Evolutionary conservation across 2,888 invertebrate genomes (phyloP), one percentile per base, ranked within the genome.

Genomic region (Tholera decimalis): DNA sequence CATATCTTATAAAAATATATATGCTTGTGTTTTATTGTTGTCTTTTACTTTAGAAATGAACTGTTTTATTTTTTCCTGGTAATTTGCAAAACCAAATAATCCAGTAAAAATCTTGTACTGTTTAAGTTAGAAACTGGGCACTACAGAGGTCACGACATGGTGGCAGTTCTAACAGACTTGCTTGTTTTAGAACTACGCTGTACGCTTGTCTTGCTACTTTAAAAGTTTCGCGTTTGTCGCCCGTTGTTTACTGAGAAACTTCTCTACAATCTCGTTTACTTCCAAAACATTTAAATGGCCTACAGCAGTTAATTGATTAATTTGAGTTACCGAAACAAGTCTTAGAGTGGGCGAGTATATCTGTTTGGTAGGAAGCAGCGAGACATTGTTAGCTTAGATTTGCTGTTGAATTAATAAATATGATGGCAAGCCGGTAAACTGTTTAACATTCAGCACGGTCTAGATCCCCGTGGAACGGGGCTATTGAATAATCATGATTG

Each of bases 401-500:
- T 79, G 66, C 73, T 72, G 73, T 73, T 82, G 73, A 77, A 73
- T 81, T 68, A 59, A 80, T 80, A 77, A 82, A 74, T 84, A 79
- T 72, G 80, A 75, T 74, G 74, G 76, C 80, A 82, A 84, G 86
- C 83, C 84, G 86, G 85, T 85, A 83, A 89, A 85, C 88, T 91
- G 83, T 83, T 93, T 91, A 92, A 87, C 87, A 92, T 92, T 93
- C 93, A 89, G 85, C 79, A 81, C 90, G 88, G 85, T 88, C 89
- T 89, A 87, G 89, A 89, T 89, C 89, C 87, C 87, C 77, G 80
- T 85, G 87, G 86, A 87, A 88, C 87, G 88, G 81, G 78, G 86
- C 89, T 91, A 92, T 92, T 94, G 93, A 94, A 94, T 94, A 94
- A 93, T 93, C 93, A 93, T 92, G 92, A 89, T 88, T 83, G 85